Conservation (phyloP, 2,888 invertebrate genomes). For the Xanthia togata region DNA sequence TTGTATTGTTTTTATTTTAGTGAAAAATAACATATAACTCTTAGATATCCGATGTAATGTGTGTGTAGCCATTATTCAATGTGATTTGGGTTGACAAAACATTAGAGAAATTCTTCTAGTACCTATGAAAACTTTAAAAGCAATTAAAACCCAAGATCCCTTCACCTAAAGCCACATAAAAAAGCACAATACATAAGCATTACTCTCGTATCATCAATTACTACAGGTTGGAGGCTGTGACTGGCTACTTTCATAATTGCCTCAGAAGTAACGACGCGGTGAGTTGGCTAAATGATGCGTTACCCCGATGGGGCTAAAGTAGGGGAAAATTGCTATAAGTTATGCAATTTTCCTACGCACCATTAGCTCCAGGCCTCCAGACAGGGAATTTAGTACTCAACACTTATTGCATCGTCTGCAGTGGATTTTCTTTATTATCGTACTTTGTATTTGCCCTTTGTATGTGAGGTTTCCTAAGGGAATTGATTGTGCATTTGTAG, state of each 20-base stretch:
- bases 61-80: no score
- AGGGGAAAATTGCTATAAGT: constrained; percentile 86
- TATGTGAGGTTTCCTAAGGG: background rate
- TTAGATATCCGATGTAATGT: background rate
- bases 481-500: background rate
- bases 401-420: constrained; percentile 81
- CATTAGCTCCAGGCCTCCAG: constrained; percentile 82
- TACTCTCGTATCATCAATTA: constrained; percentile 65
- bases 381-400: constrained; percentile 80
- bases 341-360: constrained; percentile 86
- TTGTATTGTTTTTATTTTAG: background rate
- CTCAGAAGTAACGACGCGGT: constrained; percentile 77
- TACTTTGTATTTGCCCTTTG: constrained; percentile 22
- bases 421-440: constrained; percentile 70
- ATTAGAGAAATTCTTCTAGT: background rate
- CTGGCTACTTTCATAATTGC: constrained; percentile 79
- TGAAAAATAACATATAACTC: background rate
- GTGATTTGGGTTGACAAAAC: background rate
- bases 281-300: constrained; percentile 83
- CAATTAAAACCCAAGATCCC: background rate
- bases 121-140: background rate
- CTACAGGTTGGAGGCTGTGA: constrained; percentile 73
- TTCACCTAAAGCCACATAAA: constrained; percentile 33
- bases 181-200: constrained; percentile 47
- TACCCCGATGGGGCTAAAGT: constrained; percentile 77